A percentile compares a stretch with the other conserved stretches of the same genome.
Evolutionary conservation across 2,888 invertebrate species (phyloP).

Genomic region (Bombyx huttoni): DNA sequence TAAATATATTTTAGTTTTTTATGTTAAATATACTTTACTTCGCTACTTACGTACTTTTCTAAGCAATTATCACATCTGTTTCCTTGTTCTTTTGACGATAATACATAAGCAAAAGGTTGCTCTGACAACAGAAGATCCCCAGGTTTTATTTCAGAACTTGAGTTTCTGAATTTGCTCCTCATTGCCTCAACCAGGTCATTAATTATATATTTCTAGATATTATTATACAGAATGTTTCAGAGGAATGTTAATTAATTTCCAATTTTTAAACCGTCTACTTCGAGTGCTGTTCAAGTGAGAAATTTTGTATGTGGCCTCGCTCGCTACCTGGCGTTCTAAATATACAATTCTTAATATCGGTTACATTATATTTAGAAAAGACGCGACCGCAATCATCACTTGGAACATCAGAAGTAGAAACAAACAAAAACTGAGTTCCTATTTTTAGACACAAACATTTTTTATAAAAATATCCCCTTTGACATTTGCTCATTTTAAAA

Average conservation of each 20-base stretch:
- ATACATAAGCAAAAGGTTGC: constrained; percentile 81
- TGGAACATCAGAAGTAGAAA: constrained; percentile 34
- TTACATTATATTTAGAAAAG: constrained; percentile 62
- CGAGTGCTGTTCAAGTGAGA: constrained; percentile 25
- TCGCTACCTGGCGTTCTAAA: constrained; percentile 50
- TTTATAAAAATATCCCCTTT: constrained; percentile 21
- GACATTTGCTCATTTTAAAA: constrained; percentile 6
- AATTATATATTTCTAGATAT: neutral
- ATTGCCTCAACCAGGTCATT: constrained; percentile 20
- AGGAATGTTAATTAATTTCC: neutral
- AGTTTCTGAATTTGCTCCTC: constrained; percentile 56
- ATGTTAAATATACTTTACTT: neutral
- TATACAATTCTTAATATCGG: constrained; percentile 43
- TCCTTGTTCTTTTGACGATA: constrained; percentile 79
- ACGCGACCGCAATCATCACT: constrained; percentile 32
- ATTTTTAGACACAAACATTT: constrained; percentile 2
- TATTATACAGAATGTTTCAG: neutral
- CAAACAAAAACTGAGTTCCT: constrained; percentile 30
- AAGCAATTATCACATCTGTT: constrained; percentile 85
- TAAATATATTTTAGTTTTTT: neutral
- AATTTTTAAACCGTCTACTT: constrained; percentile 14
- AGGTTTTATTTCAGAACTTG: constrained; percentile 58
- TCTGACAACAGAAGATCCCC: constrained; percentile 80
- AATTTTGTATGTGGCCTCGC: constrained; percentile 45
- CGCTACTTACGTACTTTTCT: constrained; percentile 62